Conservation (phyloP, 2,113 vertebrate species). For the Tonatia bakeri region DNA sequence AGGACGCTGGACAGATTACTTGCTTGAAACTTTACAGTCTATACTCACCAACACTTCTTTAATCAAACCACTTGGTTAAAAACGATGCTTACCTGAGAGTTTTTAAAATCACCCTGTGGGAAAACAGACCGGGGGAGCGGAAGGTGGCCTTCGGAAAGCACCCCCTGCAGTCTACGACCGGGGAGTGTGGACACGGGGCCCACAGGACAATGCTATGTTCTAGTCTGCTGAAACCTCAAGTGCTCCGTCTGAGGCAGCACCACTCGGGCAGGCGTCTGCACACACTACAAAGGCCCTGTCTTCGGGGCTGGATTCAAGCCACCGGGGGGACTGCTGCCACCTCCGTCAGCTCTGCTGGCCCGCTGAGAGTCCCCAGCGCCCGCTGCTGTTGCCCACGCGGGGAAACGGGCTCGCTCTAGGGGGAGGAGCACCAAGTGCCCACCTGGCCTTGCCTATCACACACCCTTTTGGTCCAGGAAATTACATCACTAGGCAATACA, state of each 20-base stretch:
- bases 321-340: too few species aligned
- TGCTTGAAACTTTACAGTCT: neutral
- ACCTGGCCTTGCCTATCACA: neutral
- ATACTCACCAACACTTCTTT: neutral
- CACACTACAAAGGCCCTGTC: neutral
- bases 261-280: neutral
- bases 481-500: neutral
- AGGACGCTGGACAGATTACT: neutral
- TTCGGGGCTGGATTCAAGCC: neutral
- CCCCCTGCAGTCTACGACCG: neutral
- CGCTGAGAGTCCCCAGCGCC: neutral
- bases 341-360: neutral
- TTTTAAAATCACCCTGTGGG: neutral
- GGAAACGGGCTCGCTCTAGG: fast-evolving
- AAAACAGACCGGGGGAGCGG: neutral
- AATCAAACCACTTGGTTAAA: neutral
- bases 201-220: neutral
- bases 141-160: neutral
- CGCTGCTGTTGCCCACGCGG: fast-evolving
- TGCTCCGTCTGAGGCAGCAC: neutral
- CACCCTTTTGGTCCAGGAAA: neutral
- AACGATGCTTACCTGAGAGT: neutral
- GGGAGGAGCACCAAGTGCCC: too few species aligned
- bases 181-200: neutral
- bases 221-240: neutral